Evolutionary conservation across 1,140 invertebrate species (phyloP), one percentile per base, ranked within the genome.

Genomic region (Bombus confusus): DNA sequence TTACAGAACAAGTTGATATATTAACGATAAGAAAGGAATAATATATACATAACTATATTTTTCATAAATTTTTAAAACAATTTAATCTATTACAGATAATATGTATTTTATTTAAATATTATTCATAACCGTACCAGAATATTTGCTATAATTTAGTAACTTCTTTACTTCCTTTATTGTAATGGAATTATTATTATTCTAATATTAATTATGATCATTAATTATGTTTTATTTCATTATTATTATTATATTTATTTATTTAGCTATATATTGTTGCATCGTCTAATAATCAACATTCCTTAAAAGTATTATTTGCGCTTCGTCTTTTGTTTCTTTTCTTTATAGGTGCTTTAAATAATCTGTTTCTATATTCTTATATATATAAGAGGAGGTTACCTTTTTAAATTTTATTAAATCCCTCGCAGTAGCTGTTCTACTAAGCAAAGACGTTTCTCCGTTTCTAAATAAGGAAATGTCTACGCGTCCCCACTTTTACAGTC

Each of bases 401-500:
- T 47, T 4, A 13, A 59, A 59, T 71, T 71, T 31, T 43, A 15
- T 22, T 18, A 28, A 66, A 57, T 71, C 3, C 18, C n/a, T 37
- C 18, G 10, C 39, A 52, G 59, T 72, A 37, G 25, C 22, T 72
- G 47, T 15, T 68, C n/a, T 47, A 52, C 75, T 52, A 68, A 47
- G 59, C 83, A 79, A 87, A 81, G 86, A 83, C 80, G 88, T 92
- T 91, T 92, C 91, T 87, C 82, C 80, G 83, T 76, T 92, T 91
- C 92, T 91, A 92, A 93, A 93, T 93, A 92, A 93, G 92, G 92
- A 91, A 92, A 91, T 91, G 88, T 90, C 91, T 89, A 90, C 83
- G 89, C 91, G 68, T 62, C 66, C 87, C 74, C 83, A 71, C 85
- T 87, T 85, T 72, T 71, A 74, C 80, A 64, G 74, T 68, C 79